These are phyloP conservation scores for Morinoia aosen DNA, from an alignment of 2,888 invertebrate species.

Conservation along the genomic window DNA sequence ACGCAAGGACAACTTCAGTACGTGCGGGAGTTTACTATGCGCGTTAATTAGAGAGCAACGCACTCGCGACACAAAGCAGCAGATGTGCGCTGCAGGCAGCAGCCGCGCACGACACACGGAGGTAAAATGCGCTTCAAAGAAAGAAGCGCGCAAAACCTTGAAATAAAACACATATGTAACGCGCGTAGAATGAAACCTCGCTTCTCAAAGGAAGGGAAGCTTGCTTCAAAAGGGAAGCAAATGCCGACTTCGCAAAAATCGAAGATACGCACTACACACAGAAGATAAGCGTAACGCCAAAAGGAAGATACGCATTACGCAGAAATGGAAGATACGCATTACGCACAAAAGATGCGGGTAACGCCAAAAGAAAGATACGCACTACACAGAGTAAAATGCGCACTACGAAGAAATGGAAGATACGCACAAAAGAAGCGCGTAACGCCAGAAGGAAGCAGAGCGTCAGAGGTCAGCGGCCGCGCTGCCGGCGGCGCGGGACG, in stretches of 20 bases:
- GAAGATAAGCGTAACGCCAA: background rate
- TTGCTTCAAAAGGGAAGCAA: too few species aligned
- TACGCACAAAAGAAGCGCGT: background rate
- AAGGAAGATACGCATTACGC: background rate
- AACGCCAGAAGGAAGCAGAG: background rate
- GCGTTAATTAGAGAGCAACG: too few species aligned
- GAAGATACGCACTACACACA: background rate
- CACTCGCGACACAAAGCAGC: background rate
- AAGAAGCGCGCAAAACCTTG: too few species aligned
- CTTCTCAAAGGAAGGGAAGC: too few species aligned
- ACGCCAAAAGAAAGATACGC: background rate
- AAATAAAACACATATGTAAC: too few species aligned
- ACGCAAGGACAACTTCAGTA: background rate
- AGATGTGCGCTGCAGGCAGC: background rate
- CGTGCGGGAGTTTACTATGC: background rate
- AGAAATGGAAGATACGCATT: background rate
- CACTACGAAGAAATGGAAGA: background rate
- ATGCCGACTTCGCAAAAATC: too few species aligned
- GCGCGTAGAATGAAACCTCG: too few species aligned
- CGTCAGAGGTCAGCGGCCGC: constrained; percentile 32
- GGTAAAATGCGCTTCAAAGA: too few species aligned
- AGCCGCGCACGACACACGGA: background rate
- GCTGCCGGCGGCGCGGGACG: background rate
- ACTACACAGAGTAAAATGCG: background rate
- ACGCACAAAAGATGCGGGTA: background rate